Evolutionary conservation across 2,888 invertebrate genomes (phyloP), one percentile per base, ranked within the genome.

Genomic region (Trichogramma evanescens): DNA sequence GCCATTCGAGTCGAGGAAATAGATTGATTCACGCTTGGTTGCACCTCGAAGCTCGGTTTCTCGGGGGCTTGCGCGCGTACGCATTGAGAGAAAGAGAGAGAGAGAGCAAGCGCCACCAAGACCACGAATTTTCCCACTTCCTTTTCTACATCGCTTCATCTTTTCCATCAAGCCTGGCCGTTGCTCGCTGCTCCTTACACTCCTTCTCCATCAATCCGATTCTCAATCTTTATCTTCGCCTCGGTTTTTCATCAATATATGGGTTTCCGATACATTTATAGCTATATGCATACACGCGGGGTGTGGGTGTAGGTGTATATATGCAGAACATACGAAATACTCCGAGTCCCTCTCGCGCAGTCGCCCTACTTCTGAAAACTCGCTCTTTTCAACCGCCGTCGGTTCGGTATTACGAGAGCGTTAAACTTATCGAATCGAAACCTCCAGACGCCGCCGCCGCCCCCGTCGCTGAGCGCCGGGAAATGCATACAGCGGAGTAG

Each of bases 21-120:
- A 67, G 70, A 70, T 70, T 67, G 70, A 70, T 71, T 67, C 60
- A 67, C 66, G 66, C 66, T 65, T 61, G 57, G 65, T 58, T 66
- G 64, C 68, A 70, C 26, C 26, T 69, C 59, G 65, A 61, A 58
- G 65, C 57, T 51, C 42, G 9, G n/a, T 45, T 8, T n/a, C 8
- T 45, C 9, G 45, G 26, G 26, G 26, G 52, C 39, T 48, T 43
- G 49, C 40, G 49, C 40, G 46, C 44, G 44, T 8, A 41, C 50
- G 50, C 50, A 26, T 26, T 26, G 26, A 51, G 41, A 13, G 49
- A 53, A 10, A 49, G 26, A 26, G 26, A 26, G 26, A 26, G 26
- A 26, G 26, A 26, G 3, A 26, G 26, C 26, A 26, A 26, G 26
- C 26, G 26, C 26, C 26, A 26, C 26, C 26, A 26, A 26, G 26